These are phyloP conservation scores for Luperina testacea DNA, from an alignment of 2,888 invertebrate genomes.

Conservation along the genomic window DNA sequence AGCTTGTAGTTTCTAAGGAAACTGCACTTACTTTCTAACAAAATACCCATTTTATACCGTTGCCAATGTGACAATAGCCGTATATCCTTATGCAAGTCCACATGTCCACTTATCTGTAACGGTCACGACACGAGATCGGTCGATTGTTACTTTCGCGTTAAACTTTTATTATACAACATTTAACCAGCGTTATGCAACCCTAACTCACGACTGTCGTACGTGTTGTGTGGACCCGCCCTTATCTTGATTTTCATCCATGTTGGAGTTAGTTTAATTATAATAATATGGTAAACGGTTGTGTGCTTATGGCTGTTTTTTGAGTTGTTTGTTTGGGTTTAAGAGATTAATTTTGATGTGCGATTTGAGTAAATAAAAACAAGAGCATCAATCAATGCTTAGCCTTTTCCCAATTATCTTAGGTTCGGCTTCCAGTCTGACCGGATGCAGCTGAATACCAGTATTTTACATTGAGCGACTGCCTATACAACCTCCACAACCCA, in stretches of 20 bases:
- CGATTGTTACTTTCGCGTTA: conserved; percentile 77
- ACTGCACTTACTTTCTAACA: conserved; percentile 6
- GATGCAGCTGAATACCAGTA: not conserved
- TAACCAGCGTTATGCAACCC: conserved; percentile 71
- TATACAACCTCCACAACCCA: not conserved
- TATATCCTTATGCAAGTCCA: conserved; percentile 74
- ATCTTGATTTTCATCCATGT: conserved; percentile 67
- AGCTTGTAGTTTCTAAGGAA: not conserved
- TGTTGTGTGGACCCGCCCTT: conserved; percentile 71
- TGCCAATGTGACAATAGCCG: conserved; percentile 54
- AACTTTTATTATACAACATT: conserved; percentile 81
- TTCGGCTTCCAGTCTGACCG: not conserved
- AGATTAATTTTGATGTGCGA: not conserved
- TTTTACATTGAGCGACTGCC: too few species aligned
- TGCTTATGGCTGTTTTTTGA: conserved; percentile 18
- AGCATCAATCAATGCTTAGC: not conserved
- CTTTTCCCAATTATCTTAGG: not conserved
- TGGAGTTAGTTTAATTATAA: conserved; percentile 55
- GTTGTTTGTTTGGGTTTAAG: not conserved
- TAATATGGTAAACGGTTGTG: conserved; percentile 42
- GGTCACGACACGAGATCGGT: conserved; percentile 78
- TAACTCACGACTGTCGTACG: conserved; percentile 76
- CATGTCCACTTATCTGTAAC: conserved; percentile 82
- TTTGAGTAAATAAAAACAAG: not conserved
- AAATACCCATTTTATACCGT: conserved; percentile 10